A percentile compares a stretch with the other conserved stretches of the same genome.
Evolutionary conservation across 37 sponge, comb jelly and placozoan genomes (phyloP).

Genomic region (Corticium candelabrum): DNA sequence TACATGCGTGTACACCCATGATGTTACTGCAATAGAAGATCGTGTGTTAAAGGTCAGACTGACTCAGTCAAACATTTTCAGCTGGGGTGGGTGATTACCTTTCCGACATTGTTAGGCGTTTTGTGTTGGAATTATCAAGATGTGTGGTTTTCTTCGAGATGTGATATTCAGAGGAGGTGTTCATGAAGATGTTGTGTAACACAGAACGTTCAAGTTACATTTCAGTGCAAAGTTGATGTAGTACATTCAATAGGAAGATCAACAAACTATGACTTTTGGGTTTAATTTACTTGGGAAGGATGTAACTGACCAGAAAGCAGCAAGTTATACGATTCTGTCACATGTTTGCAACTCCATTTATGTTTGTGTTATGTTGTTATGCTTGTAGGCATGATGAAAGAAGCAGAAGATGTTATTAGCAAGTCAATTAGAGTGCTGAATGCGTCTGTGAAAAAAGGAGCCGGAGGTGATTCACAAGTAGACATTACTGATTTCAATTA

Average conservation of each 20-base stretch:
- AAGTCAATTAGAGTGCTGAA: background rate
- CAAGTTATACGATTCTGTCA: too few species aligned
- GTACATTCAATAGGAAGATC: conserved; percentile 6
- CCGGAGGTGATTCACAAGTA: background rate
- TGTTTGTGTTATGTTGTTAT: too few species aligned
- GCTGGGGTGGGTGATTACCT: background rate
- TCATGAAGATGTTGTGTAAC: conserved; percentile 2
- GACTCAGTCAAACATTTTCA: background rate
- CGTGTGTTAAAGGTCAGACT: background rate
- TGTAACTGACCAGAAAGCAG: background rate
- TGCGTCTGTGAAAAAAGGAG: background rate
- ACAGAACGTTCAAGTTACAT: too few species aligned
- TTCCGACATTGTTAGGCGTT: background rate
- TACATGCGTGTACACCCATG: conserved; percentile 79
- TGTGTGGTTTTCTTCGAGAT: background rate
- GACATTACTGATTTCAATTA: background rate
- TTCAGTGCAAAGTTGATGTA: too few species aligned
- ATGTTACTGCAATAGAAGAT: conserved; percentile 29
- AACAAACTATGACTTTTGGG: background rate
- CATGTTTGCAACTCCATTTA: too few species aligned
- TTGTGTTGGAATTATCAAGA: background rate
- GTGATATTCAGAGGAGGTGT: background rate
- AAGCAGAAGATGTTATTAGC: background rate
- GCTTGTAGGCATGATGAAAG: background rate
- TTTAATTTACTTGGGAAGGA: conserved; percentile 1